Conservation (phyloP, 2,888 invertebrate species). For the Phengaris alcon region DNA sequence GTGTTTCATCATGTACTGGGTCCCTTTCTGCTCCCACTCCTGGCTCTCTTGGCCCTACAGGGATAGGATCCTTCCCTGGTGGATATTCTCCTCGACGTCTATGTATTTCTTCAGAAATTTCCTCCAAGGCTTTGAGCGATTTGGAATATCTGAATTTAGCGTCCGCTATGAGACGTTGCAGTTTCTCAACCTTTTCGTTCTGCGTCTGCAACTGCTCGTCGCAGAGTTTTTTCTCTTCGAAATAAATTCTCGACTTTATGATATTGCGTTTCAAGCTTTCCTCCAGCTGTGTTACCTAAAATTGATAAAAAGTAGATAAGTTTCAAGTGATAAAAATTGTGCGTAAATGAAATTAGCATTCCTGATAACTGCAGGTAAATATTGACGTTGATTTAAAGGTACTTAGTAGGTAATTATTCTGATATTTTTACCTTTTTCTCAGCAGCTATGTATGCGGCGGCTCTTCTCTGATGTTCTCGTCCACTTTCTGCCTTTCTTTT, state of each 20-base stretch:
- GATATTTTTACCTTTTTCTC: slow-evolving; percentile 82
- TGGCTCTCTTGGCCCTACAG: slow-evolving; percentile 81
- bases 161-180: slow-evolving; percentile 88
- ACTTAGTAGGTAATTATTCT: neutral
- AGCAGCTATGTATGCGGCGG: slow-evolving; percentile 88
- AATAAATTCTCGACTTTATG: slow-evolving; percentile 92
- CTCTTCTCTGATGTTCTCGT: slow-evolving; percentile 90
- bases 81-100: slow-evolving; percentile 80
- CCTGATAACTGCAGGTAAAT: neutral
- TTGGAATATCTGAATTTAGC: slow-evolving; percentile 90
- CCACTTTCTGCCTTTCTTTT: slow-evolving; percentile 93
- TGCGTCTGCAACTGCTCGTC: slow-evolving; percentile 92
- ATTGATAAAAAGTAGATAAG: slow-evolving; percentile 30
- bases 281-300: slow-evolving; percentile 86
- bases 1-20: slow-evolving; percentile 64
- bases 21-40: slow-evolving; percentile 87
- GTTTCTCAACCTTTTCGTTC: slow-evolving; percentile 88
- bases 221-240: slow-evolving; percentile 92
- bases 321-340: neutral
- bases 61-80: slow-evolving; percentile 66
- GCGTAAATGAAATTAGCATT: neutral
- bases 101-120: slow-evolving; percentile 95
- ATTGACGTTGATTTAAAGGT: neutral
- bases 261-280: slow-evolving; percentile 90
- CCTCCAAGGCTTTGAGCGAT: slow-evolving; percentile 90